Evolutionary conservation across 2,113 vertebrate species (phyloP), one percentile per base, ranked within the genome.

Genomic region (Alces alces): DNA sequence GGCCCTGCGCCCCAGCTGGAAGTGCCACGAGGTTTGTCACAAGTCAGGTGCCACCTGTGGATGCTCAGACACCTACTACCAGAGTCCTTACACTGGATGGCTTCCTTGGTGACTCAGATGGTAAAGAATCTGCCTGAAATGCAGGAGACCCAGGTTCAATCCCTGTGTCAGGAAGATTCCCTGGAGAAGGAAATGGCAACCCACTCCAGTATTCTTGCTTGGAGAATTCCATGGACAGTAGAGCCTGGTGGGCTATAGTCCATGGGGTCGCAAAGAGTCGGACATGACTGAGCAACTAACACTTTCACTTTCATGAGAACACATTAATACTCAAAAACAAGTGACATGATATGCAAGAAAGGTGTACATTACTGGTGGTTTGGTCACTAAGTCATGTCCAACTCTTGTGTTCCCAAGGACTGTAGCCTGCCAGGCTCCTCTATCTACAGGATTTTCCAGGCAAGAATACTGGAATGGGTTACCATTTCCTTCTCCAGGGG

Each of bases 21-120:
- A 99, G 97, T 98, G 99, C 36, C 99, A 99, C 95, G 99, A 99
- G 96, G 99, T 99, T 73, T 98, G 99, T 57, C 99, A 99, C 2
- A 99, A 99, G 58, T 99, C 99, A 15, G 99, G 99, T 21, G 98
- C 97, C 13, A 99, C 99, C 82, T 97, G 99, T 23, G 99, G 99
- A 73, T 99, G 99, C 58, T 99, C 98, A 79, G 99, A 99, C 98
- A 99, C 99, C 4, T 99, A 99, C 97, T 99, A 99, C 86, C 95
- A 99, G 92, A 99, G 99, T 70, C n/a, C 66, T 70, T 39, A 70
- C n/a, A 11, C 36, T 36, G 16, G 52, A 54, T 70, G 66, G 66
- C 66, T 70, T 70, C 66, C 19, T n/a, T 70, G 66, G 66, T 70
- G 66, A 23, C 19, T 70, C n/a, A 70, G 19, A 36, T 0, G 2